Percentiles rank a stretch among this genome's conserved stretches.
phyloP scores from a whole-genome alignment of 2,113 vertebrate species.

The Catharus bicknelli region DNA sequence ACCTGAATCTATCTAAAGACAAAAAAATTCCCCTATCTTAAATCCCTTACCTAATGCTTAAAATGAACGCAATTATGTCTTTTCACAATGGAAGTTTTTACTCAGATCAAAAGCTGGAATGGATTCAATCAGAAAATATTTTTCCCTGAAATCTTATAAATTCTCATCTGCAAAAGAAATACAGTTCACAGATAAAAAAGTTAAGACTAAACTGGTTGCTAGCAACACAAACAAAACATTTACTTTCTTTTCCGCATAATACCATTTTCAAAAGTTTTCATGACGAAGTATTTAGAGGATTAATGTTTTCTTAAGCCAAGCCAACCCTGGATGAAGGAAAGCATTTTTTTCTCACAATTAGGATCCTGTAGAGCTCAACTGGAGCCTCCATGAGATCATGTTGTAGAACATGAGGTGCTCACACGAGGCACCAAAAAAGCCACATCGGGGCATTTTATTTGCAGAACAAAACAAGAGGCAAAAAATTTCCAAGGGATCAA shows the following conservation, averaged over 20 bases:
- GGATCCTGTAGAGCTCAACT: not conserved
- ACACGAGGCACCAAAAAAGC: not conserved
- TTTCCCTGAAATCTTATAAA: constrained; percentile 4
- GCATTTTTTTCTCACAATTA: not conserved
- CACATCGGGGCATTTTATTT: too few relatives aligned
- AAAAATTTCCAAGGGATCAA: not conserved
- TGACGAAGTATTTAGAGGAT: not conserved
- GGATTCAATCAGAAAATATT: constrained; percentile 20
- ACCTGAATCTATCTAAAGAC: not conserved
- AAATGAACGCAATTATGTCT: not conserved
- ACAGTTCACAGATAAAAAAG: not conserved
- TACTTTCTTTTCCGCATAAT: not conserved
- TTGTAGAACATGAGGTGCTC: not conserved
- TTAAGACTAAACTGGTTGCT: constrained; percentile 40
- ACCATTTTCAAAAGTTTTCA: not conserved
- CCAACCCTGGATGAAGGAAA: not conserved
- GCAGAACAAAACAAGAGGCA: not conserved
- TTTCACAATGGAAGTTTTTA: not conserved
- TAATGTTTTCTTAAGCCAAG: not conserved
- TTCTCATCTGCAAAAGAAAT: constrained; percentile 29
- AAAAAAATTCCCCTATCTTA: not conserved
- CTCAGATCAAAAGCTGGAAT: not conserved
- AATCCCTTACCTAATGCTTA: not conserved
- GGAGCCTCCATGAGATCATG: not conserved
- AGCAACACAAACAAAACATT: constrained; percentile 58